Conservation (phyloP, 1,140 invertebrate species). For the Drosophila orosa region DNA sequence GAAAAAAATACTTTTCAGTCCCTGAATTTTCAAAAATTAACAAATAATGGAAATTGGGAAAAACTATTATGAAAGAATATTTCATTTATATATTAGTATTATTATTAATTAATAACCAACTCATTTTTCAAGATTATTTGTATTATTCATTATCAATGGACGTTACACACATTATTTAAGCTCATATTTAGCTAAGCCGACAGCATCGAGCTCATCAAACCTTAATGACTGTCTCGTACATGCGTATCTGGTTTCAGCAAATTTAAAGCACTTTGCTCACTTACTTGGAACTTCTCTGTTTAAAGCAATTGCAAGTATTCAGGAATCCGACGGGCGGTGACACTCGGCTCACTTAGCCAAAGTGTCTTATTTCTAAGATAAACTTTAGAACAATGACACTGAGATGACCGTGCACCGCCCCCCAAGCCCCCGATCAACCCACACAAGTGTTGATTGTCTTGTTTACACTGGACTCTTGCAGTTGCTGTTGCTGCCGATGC, state of each 20-base stretch:
- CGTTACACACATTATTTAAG: neutral
- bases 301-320: slow-evolving; percentile 17
- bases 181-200: slow-evolving; percentile 1
- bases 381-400: slow-evolving; percentile 73
- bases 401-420: slow-evolving; percentile 27
- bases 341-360: slow-evolving; percentile 40
- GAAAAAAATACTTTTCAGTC: neutral
- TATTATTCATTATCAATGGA: neutral
- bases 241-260: slow-evolving; percentile 3
- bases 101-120: neutral
- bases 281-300: slow-evolving; percentile 8
- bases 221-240: slow-evolving; percentile 1
- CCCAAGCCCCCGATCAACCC: slow-evolving; percentile 21
- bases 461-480: slow-evolving; percentile 60
- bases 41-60: neutral
- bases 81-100: neutral
- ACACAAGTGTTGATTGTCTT: slow-evolving; percentile 72
- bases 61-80: neutral
- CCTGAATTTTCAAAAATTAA: too few relatives aligned
- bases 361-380: slow-evolving; percentile 72
- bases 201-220: neutral
- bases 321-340: neutral
- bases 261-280: slow-evolving; percentile 8
- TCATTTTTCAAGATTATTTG: neutral
- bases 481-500: slow-evolving; percentile 48